Conservation (phyloP, 1,140 invertebrate genomes). For the Drosophila yakuba region DNA sequence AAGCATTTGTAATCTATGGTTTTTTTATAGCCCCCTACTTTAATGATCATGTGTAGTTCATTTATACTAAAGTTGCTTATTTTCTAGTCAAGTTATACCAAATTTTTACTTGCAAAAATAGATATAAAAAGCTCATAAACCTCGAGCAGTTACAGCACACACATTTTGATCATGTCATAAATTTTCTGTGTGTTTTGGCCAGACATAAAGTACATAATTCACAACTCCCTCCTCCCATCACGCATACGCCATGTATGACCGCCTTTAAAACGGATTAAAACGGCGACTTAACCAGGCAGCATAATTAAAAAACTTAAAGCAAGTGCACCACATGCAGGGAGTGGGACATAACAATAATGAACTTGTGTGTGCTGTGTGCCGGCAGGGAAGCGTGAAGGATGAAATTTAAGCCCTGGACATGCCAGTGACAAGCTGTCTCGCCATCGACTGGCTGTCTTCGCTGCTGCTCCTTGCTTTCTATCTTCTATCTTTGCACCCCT, state of each 20-base stretch:
- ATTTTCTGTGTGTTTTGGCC: background rate
- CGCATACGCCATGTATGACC: slow-evolving; percentile 29
- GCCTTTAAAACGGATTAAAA: slow-evolving; percentile 39
- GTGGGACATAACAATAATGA: slow-evolving; percentile 17
- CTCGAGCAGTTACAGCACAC: background rate
- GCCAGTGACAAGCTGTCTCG: slow-evolving; percentile 48
- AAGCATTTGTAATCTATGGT: no score
- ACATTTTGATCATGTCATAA: background rate
- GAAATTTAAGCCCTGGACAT: slow-evolving; percentile 43
- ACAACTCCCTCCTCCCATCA: background rate
- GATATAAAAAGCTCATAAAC: background rate
- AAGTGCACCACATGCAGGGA: background rate
- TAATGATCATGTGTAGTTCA: no score
- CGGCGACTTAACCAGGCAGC: slow-evolving; percentile 16
- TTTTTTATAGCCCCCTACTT: no score
- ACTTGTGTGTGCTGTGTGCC: slow-evolving; percentile 18
- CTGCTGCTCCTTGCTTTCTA: background rate
- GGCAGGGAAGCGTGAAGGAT: slow-evolving; percentile 20
- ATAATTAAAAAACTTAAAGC: slow-evolving; percentile 55
- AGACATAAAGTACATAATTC: slow-evolving; percentile 6
- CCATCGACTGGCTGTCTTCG: slow-evolving; percentile 31
- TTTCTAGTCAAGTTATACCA: no score
- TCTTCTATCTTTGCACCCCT: background rate
- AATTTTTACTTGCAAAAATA: background rate
- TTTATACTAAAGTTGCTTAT: no score